phyloP scores from a whole-genome alignment of 2,797 vertebrate genomes.

The Chanos chanos region DNA sequence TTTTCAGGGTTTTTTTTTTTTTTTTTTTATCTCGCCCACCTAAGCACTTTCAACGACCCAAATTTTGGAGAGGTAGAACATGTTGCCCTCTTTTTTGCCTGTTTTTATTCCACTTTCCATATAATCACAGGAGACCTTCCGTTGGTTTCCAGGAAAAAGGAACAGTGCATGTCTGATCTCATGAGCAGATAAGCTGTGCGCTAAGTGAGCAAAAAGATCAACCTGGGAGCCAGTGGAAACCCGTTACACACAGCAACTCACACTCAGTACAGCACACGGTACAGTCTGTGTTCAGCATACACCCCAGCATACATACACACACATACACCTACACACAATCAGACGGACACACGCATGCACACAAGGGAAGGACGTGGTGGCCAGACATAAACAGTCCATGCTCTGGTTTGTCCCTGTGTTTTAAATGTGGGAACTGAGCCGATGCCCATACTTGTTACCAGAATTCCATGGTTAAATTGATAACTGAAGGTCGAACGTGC shows the following conservation, averaged over 20 bases:
- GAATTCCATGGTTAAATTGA: no score
- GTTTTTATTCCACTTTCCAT: constrained; percentile 1
- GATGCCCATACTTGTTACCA: no score
- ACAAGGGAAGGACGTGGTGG: no score
- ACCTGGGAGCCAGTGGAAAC: background rate
- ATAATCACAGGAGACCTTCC: background rate
- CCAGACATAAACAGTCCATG: no score
- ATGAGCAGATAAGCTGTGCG: background rate
- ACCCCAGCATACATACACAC: background rate
- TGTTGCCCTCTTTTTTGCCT: constrained; percentile 15
- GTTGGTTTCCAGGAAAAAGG: constrained; percentile 8
- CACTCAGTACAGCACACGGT: background rate
- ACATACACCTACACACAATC: background rate
- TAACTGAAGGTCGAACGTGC: no score
- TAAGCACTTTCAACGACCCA: background rate
- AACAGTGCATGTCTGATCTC: background rate
- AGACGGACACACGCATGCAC: background rate
- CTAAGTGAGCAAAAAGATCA: background rate
- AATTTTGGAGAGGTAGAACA: constrained; percentile 9
- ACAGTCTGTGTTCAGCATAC: background rate
- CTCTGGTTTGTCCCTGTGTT: no score
- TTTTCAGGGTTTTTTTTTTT: no score
- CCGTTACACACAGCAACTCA: constrained; percentile 5
- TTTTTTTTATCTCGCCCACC: no score
- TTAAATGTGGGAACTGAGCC: no score